phyloP scores from a whole-genome alignment of 2,797 vertebrate genomes.

The Acanthurus tractus region DNA sequence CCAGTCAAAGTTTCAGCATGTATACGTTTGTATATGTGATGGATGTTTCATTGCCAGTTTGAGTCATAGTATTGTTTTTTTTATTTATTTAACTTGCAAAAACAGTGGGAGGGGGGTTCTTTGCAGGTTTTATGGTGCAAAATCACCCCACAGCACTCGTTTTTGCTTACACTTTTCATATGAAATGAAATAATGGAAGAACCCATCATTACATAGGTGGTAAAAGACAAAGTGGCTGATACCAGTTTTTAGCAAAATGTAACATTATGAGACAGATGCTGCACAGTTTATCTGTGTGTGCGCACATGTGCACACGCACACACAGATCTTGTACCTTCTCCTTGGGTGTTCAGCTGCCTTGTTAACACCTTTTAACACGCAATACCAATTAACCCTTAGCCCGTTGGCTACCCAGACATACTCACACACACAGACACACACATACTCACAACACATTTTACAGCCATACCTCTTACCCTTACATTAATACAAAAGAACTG shows the following conservation, averaged over 20 bases:
- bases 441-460: constrained; percentile 39
- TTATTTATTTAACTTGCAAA: neutral
- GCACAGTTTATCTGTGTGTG: constrained; percentile 3
- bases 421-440: constrained; percentile 25
- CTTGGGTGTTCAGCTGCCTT: constrained; percentile 92
- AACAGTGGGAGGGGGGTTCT: neutral
- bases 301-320: too few species aligned
- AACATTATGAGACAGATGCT: neutral
- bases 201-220: neutral
- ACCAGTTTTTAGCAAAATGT: neutral
- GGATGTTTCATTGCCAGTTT: neutral
- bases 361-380: constrained; percentile 94
- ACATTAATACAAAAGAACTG: constrained; percentile 40
- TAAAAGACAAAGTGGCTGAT: neutral
- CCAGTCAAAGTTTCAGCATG: neutral
- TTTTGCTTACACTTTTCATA: neutral
- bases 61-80: too few species aligned
- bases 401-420: constrained; percentile 41
- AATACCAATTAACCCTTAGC: constrained; percentile 90
- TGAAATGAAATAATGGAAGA: neutral
- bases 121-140: neutral
- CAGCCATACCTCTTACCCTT: constrained; percentile 45
- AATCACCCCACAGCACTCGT: neutral
- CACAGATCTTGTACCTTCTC: constrained; percentile 25
- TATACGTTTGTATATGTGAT: neutral